Base-by-base conservation (phyloP, 2,797 vertebrate species). In the Melanitta fusca region DNA sequence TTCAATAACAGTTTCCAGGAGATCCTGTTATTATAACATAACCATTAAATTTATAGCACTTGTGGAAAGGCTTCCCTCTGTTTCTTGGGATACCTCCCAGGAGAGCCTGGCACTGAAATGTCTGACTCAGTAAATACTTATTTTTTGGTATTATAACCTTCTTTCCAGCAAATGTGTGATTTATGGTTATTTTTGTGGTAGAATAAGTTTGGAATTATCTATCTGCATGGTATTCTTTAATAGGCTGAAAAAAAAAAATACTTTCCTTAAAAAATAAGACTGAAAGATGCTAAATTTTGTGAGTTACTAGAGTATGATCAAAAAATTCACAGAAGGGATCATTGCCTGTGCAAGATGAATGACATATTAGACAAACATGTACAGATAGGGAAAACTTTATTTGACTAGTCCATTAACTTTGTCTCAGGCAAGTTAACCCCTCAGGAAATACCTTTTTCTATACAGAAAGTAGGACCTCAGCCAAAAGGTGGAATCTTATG, bases 111-210 rank as follows among this genome's bases (percentile, higher is more conserved):
- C 54, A 80, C 28, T 78, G 58, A 45, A 94, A 95, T 58, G 65
- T 41, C 71, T 86, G 68, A 91, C 45, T 93, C 72, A 91, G 71
- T 89, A 91, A 91, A 94, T 43, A 53, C 69, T 89, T 93, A 65
- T 61, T 89, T 89, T 96, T 93, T 82, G 32, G 64, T 71, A 73
- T 18, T 2, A 57, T 22, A 89, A 65, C 21, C 19, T 81, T 73
- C 51, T 53, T 93, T 90, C 60, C 71, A 88, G 68, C 4, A 73
- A 73, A 90, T 73, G 56, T 10, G 12, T 83, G 56, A 84, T 41
- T 36, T 81, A 54, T 17, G 4, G 43, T 65, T 91, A 88, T 71
- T 93, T 93, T 86, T 87, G 66, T 20, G 62, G 62, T 94, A 85
- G n/a, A 74, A 79, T 20, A 90, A 51, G 41, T 69, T 47, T 65